These are phyloP conservation scores for Lithophane leautieri DNA, from an alignment of 2,888 invertebrate genomes.

Conservation along the genomic window DNA sequence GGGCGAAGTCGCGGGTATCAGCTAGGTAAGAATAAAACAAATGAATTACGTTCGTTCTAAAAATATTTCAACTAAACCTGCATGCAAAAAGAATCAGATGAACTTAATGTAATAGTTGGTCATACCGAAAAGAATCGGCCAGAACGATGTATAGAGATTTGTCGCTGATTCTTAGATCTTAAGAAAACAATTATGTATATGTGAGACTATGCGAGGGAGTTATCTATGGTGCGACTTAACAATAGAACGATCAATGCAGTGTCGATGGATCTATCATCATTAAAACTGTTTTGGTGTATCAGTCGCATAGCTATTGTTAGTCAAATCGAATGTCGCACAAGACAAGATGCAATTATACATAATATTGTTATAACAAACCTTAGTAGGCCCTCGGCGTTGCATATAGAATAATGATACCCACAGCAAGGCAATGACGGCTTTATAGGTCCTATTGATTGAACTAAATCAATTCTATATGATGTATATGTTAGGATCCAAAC, in stretches of 20 bases:
- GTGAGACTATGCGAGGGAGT: neutral
- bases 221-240: slow-evolving; percentile 13
- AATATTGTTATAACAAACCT: neutral
- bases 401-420: neutral
- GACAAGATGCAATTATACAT: slow-evolving; percentile 7
- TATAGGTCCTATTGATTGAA: neutral
- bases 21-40: slow-evolving; percentile 5
- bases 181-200: slow-evolving; percentile 19
- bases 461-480: neutral
- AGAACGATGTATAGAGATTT: neutral
- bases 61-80: neutral
- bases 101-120: neutral
- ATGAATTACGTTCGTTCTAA: neutral
- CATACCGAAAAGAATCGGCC: neutral
- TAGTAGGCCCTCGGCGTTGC: neutral
- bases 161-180: neutral
- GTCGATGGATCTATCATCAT: neutral
- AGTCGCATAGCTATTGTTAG: neutral
- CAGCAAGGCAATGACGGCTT: neutral
- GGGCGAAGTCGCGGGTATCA: too few relatives aligned
- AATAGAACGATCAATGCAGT: slow-evolving; percentile 22
- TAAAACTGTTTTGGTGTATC: slow-evolving; percentile 7
- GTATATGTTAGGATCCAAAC: neutral
- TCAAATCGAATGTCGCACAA: slow-evolving; percentile 9
- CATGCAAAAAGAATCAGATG: neutral